A percentile compares a stretch with the other conserved stretches of the same genome.
Conservation (phyloP, 2,113 vertebrate species). For the Apeltes quadracus region DNA sequence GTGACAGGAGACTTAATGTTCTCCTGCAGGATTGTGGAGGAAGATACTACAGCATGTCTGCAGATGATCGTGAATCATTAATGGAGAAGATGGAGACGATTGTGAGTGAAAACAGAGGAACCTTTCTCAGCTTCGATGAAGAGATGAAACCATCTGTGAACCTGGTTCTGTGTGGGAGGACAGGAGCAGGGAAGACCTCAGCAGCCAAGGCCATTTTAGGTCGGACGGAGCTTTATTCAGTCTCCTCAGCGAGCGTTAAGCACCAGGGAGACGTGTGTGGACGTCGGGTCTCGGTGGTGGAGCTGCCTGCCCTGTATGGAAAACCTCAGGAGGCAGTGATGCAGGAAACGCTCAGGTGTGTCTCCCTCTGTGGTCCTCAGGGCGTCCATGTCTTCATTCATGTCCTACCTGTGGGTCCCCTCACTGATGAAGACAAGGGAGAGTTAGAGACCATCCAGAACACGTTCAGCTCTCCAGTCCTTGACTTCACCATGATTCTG, state of each 20-base stretch:
- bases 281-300: conserved; percentile 19
- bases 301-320: conserved; percentile 35
- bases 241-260: conserved; percentile 13
- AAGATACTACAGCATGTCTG: no score
- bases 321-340: conserved; percentile 16
- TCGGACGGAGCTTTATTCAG: not conserved
- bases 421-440: no score
- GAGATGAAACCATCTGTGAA: conserved; percentile 9
- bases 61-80: not conserved
- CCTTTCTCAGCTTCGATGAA: conserved; percentile 20
- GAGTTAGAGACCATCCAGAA: no score
- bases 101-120: conserved; percentile 24
- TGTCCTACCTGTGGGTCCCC: no score
- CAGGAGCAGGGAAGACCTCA: conserved; percentile 38
- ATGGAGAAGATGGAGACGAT: conserved; percentile 36
- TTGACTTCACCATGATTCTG: no score
- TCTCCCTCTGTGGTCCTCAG: conserved; percentile 38
- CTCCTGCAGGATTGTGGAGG: no score
- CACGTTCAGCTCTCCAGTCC: no score
- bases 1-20: no score
- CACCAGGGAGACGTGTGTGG: conserved; percentile 22
- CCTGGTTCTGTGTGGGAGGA: conserved; percentile 59
- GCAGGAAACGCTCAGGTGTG: conserved; percentile 11
- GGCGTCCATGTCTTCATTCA: no score
- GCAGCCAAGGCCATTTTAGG: conserved; percentile 37